Percentiles rank a stretch among this genome's conserved stretches.
These are phyloP conservation scores for Tauraco hartlaubi DNA, from an alignment of 2,797 vertebrate genomes.

Conservation along the genomic window DNA sequence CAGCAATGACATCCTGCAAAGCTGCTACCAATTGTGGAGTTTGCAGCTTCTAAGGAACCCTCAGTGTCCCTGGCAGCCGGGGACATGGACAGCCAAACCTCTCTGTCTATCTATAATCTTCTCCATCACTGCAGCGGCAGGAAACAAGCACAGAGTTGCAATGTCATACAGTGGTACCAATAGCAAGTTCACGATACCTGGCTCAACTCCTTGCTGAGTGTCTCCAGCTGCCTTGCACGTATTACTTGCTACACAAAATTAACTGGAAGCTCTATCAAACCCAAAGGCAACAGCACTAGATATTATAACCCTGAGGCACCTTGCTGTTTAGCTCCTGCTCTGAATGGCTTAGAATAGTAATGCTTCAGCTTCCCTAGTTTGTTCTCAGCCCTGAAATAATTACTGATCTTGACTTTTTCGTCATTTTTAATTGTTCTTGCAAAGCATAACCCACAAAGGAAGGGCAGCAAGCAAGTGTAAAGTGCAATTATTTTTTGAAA, in stretches of 20 bases:
- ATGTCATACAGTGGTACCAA: not conserved
- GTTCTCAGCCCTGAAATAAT: not conserved
- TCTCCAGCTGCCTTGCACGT: not conserved
- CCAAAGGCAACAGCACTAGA: not conserved
- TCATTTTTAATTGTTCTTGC: not conserved
- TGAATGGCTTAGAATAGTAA: not conserved
- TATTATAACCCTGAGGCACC: not conserved
- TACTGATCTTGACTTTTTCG: not conserved
- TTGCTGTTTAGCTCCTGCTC: not conserved
- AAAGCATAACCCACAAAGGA: not conserved
- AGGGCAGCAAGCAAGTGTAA: not conserved
- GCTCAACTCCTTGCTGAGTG: not conserved
- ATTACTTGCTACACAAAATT: not conserved
- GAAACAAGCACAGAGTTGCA: not conserved
- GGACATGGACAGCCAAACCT: not conserved
- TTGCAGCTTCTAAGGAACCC: not conserved
- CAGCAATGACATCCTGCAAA: not conserved
- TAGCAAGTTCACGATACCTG: rapidly evolving
- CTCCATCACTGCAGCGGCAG: not conserved
- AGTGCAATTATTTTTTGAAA: not conserved
- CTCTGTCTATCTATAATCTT: too few relatives aligned
- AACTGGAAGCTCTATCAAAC: not conserved
- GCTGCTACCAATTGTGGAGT: not conserved
- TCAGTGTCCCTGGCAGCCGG: not conserved
- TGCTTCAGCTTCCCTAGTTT: not conserved